phyloP scores from a whole-genome alignment of 2,888 invertebrate species.

The Drosophila formosana region DNA sequence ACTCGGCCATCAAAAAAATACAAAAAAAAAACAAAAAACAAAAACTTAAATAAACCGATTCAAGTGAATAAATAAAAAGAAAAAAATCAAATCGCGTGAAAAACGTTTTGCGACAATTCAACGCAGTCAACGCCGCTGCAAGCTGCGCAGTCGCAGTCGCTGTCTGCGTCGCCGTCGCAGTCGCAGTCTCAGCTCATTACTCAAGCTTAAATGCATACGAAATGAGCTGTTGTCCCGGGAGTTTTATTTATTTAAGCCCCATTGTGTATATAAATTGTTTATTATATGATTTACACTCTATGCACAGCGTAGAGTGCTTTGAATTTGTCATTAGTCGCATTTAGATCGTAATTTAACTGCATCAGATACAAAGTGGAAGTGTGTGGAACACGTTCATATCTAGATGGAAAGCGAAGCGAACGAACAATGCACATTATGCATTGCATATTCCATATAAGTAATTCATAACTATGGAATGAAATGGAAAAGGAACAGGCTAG shows the following conservation, averaged over 20 bases:
- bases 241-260: constrained; percentile 59
- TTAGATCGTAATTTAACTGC: constrained; percentile 21
- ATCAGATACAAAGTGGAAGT: constrained; percentile 24
- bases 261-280: constrained; percentile 59
- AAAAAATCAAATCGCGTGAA: constrained; percentile 42
- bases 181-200: constrained; percentile 56
- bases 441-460: not conserved
- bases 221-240: constrained; percentile 71
- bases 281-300: constrained; percentile 67
- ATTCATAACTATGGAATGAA: not conserved
- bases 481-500: constrained; percentile 5
- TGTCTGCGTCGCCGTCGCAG: constrained; percentile 21
- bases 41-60: constrained; percentile 12
- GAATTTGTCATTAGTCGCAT: constrained; percentile 53
- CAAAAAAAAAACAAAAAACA: constrained; percentile 16
- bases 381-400: constrained; percentile 16
- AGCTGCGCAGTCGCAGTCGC: constrained; percentile 12
- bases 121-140: constrained; percentile 24
- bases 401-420: constrained; percentile 11
- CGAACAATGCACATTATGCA: not conserved
- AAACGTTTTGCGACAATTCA: constrained; percentile 35
- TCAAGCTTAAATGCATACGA: constrained; percentile 80
- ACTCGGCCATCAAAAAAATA: constrained; percentile 31
- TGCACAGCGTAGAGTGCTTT: constrained; percentile 45
- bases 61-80: constrained; percentile 20